Conservation (phyloP, 1,140 invertebrate species). For the Belonocnema kinseyi region DNA sequence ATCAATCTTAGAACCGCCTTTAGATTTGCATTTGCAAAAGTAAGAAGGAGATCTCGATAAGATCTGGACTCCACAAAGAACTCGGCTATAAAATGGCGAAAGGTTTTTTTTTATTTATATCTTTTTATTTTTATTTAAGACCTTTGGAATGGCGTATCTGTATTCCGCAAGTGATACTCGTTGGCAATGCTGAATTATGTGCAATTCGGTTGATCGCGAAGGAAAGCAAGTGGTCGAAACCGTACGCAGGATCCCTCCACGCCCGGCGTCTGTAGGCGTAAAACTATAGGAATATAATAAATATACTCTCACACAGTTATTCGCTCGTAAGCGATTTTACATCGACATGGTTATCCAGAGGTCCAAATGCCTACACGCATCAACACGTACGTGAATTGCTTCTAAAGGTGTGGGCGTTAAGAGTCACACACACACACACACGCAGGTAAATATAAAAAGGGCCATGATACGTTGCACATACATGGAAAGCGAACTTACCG, state of each 20-base stretch:
- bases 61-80: background rate
- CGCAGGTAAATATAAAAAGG: constrained; percentile 12
- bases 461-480: constrained; percentile 38
- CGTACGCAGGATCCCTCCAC: constrained; percentile 17
- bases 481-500: constrained; percentile 38
- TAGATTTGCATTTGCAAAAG: constrained; percentile 8
- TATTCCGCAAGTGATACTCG: constrained; percentile 13
- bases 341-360: constrained; percentile 35
- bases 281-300: constrained; percentile 50
- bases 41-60: background rate
- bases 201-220: constrained; percentile 31
- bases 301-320: constrained; percentile 35
- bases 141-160: background rate
- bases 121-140: background rate
- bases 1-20: background rate
- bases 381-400: constrained; percentile 17
- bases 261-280: constrained; percentile 48
- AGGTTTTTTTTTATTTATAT: background rate
- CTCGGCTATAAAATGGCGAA: background rate
- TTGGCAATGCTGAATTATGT: constrained; percentile 24
- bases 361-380: constrained; percentile 32
- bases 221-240: constrained; percentile 35
- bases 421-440: constrained; percentile 38
- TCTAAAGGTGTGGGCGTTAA: constrained; percentile 44
- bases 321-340: constrained; percentile 36